A percentile compares a stretch with the other conserved stretches of the same genome.
These are phyloP conservation scores for Orbicella faveolata DNA, from an alignment of 64 coral and sea anemone genomes.

Conservation along the genomic window DNA sequence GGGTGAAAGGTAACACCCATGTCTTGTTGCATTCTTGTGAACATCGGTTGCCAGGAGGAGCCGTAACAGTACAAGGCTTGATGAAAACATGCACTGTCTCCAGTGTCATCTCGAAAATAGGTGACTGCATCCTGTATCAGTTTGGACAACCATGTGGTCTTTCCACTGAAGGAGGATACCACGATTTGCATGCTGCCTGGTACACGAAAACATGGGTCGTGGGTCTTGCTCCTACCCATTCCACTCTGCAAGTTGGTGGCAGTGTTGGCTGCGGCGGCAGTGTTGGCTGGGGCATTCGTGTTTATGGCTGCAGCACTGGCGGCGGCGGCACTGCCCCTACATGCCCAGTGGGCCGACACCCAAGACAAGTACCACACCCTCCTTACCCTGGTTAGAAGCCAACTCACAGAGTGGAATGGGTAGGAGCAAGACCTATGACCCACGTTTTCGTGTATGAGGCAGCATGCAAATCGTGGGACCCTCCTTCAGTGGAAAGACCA, in stretches of 20 bases:
- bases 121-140: not conserved
- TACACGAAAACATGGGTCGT: not conserved
- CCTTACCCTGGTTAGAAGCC: no score
- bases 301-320: no score
- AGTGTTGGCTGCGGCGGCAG: no score
- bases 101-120: not conserved
- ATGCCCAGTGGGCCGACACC: no score
- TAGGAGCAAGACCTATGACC: not conserved
- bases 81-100: not conserved
- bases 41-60: not conserved
- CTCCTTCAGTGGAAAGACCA: not conserved
- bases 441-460: not conserved
- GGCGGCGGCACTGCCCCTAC: no score
- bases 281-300: no score
- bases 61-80: constrained; percentile 6
- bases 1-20: not conserved
- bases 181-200: not conserved
- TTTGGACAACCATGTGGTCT: not conserved
- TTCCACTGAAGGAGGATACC: not conserved
- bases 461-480: not conserved
- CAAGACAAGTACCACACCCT: no score
- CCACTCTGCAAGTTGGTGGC: no score
- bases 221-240: no score
- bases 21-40: not conserved
- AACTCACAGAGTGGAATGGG: no score